These are phyloP conservation scores for Nomada hirtipes DNA, from an alignment of 2,888 invertebrate species.

Conservation along the genomic window DNA sequence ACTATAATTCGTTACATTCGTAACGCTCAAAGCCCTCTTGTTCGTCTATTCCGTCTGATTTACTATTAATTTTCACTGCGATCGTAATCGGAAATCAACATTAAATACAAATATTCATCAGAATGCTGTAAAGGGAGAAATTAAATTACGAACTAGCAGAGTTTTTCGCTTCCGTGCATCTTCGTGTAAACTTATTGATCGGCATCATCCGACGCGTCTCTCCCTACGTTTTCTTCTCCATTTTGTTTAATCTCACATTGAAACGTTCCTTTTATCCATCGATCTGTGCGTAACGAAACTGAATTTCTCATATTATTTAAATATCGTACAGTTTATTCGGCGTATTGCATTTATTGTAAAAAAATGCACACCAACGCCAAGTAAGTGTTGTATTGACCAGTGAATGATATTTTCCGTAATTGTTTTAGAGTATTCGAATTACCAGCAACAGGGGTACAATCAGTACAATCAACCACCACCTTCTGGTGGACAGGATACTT, in stretches of 20 bases:
- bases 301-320: not conserved
- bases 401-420: not conserved
- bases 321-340: not conserved
- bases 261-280: not conserved
- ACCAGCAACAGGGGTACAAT: slow-evolving; percentile 80
- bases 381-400: not conserved
- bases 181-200: slow-evolving; percentile 50
- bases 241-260: slow-evolving; percentile 26
- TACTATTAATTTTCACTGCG: not conserved
- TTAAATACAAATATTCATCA: not conserved
- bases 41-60: not conserved
- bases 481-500: slow-evolving; percentile 79
- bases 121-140: not conserved
- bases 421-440: slow-evolving; percentile 80
- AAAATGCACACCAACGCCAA: not conserved
- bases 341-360: not conserved
- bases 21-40: slow-evolving; percentile 19
- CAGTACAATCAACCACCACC: slow-evolving; percentile 82
- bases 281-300: not conserved
- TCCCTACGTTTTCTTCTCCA: slow-evolving; percentile 29
- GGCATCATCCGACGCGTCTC: slow-evolving; percentile 47
- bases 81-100: not conserved
- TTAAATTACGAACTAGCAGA: not conserved
- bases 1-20: not conserved
- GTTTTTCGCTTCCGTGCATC: not conserved